Base-by-base conservation (phyloP, 2,888 invertebrate species). In the Cerceris ruficornis region DNA sequence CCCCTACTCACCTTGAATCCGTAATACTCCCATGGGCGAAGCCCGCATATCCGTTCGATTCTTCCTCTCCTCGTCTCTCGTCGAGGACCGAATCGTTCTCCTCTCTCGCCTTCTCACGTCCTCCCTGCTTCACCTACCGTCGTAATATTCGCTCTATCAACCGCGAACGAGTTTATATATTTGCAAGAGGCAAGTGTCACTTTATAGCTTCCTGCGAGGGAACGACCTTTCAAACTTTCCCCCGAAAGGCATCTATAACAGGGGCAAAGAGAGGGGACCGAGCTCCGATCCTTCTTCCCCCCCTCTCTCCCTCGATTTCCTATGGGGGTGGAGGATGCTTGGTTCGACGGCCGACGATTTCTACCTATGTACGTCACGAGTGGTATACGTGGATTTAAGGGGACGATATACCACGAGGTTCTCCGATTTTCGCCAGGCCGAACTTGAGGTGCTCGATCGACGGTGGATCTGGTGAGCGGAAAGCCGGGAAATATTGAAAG, bases 21-120 rank as follows among this genome's bases (percentile, higher is more conserved):
- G 82, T 88, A 86, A 88, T 88, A 88, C 86, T 87, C 88, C 89
- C 90, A 84, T 79, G 89, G 86, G 87, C 83, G 80, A 87, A 84
- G 69, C 83, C 85, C 85, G 85, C 87, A 87, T 88, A 84, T 87
- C 82, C 82, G 78, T 77, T 81, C 84, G 69, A 64, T 73, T 2
- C 15, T 14, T 59, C 68, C 60, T 52, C 60, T 41, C 58, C 15
- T 70, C 72, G 39, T 64, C 64, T 61, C 39, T 62, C 58, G 15
- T 55, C 59, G 17, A 58, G n/a, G 54, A 11, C 1, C 28, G 1
- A 11, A 13, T 43, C 59, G 60, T 60, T 52, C 66, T 60, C 65
- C 71, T 71, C 61, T 64, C 60, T 66, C 42, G 58, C n/a, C 49
- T 52, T n/a, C 55, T 9, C 39, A 39, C 70, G 11, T 8, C 52